Evolutionary conservation across 2,888 invertebrate species (phyloP).

Genomic region (Trypoxylon attenuatum): DNA sequence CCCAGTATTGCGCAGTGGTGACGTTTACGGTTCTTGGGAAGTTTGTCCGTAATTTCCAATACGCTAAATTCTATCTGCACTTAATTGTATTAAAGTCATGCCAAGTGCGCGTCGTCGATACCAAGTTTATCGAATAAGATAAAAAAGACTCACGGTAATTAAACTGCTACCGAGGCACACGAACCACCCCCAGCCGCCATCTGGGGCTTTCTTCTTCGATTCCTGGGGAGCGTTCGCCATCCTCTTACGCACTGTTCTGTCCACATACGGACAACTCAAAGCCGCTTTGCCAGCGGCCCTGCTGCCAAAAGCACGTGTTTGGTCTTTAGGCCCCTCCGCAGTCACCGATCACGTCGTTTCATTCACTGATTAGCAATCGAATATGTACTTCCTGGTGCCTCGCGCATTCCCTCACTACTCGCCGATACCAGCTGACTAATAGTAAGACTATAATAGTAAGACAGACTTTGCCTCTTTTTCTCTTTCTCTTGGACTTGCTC

Average conservation of each 20-base stretch:
- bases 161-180: constrained; percentile 88
- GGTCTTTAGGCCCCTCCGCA: background rate
- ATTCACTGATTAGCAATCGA: constrained; percentile 25
- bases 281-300: background rate
- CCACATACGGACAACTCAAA: constrained; percentile 4
- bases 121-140: background rate
- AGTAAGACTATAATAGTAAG: background rate
- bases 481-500: constrained; percentile 1
- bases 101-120: too few species aligned
- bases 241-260: background rate
- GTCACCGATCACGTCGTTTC: constrained; percentile 23
- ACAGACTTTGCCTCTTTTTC: constrained; percentile 19
- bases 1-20: too few species aligned
- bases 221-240: constrained; percentile 18
- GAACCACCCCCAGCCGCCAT: constrained; percentile 93
- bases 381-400: constrained; percentile 14
- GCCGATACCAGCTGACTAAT: constrained; percentile 2
- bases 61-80: too few species aligned
- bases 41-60: too few species aligned
- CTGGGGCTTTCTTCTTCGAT: constrained; percentile 78
- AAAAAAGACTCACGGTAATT: constrained; percentile 81
- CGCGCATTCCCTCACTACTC: constrained; percentile 28
- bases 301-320: too few species aligned
- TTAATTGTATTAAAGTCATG: too few species aligned
- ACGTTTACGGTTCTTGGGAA: too few species aligned